A percentile compares a stretch with the other conserved stretches of the same genome.
These are phyloP conservation scores for Conomelus anceps DNA, from an alignment of 2,888 invertebrate genomes.

Conservation along the genomic window DNA sequence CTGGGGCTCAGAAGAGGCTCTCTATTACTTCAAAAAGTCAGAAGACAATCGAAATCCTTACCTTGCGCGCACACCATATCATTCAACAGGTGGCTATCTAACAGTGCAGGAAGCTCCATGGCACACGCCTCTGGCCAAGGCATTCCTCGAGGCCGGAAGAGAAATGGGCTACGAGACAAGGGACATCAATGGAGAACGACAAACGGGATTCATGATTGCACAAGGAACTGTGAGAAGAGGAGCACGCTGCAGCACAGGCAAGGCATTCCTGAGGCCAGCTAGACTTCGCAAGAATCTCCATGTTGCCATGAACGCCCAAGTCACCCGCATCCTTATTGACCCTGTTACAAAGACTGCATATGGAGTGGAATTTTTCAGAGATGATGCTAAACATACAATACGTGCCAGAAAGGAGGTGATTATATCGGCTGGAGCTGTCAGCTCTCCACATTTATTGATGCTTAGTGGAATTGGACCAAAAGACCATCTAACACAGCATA, in stretches of 20 bases:
- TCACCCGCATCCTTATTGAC: slow-evolving; percentile 51
- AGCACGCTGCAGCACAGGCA: slow-evolving; percentile 30
- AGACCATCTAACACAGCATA: slow-evolving; percentile 47
- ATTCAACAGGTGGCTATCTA: slow-evolving; percentile 34
- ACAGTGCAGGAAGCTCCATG: slow-evolving; percentile 32
- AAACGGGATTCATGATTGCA: slow-evolving; percentile 27
- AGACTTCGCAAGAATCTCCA: slow-evolving; percentile 47
- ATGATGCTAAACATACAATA: slow-evolving; percentile 44
- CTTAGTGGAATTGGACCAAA: slow-evolving; percentile 64
- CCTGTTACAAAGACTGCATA: slow-evolving; percentile 44
- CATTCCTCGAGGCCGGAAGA: slow-evolving; percentile 28
- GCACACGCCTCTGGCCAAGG: slow-evolving; percentile 28
- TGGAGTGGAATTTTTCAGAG: slow-evolving; percentile 50
- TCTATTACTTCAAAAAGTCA: slow-evolving; percentile 40
- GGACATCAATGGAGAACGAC: slow-evolving; percentile 29
- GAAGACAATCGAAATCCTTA: slow-evolving; percentile 37
- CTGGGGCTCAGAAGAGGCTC: slow-evolving; percentile 35
- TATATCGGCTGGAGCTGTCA: slow-evolving; percentile 68
- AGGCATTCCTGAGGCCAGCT: slow-evolving; percentile 32
- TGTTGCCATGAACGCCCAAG: slow-evolving; percentile 49
- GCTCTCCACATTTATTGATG: slow-evolving; percentile 76
- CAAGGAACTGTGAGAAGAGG: slow-evolving; percentile 29
- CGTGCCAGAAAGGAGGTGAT: slow-evolving; percentile 60
- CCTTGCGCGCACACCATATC: slow-evolving; percentile 29
- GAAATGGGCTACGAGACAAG: slow-evolving; percentile 29